Evolutionary conservation across 2,797 vertebrate genomes (phyloP).

Genomic region (Ctenopoma kingsleyae): DNA sequence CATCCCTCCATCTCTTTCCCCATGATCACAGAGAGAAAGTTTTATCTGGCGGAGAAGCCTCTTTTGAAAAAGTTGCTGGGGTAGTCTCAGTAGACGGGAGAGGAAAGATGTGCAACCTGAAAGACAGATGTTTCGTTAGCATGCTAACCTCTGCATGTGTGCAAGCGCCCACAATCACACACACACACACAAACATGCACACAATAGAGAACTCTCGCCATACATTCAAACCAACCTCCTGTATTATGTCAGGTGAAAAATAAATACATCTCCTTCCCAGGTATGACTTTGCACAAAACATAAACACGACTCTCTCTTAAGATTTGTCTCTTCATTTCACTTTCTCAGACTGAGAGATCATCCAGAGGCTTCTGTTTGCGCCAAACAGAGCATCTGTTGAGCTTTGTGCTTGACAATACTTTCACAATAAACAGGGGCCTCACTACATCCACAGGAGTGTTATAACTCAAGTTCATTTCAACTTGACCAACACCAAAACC

Average conservation of each 20-base stretch:
- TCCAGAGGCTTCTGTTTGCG: not conserved
- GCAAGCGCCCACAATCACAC: not conserved
- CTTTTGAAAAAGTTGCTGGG: slow-evolving; percentile 65
- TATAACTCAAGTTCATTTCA: not conserved
- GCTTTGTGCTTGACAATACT: not conserved
- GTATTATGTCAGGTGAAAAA: slow-evolving; percentile 18
- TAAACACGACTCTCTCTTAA: not conserved
- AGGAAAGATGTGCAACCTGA: slow-evolving; percentile 45
- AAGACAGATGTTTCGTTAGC: slow-evolving; percentile 56
- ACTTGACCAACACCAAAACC: no score
- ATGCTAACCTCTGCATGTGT: slow-evolving; percentile 6
- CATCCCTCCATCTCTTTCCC: slow-evolving; percentile 59
- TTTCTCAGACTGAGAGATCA: slow-evolving; percentile 6
- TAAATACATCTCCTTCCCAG: not conserved
- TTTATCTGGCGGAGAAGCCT: slow-evolving; percentile 51
- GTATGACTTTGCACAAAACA: slow-evolving; percentile 24
- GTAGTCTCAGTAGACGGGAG: slow-evolving; percentile 42
- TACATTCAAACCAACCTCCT: slow-evolving; percentile 6
- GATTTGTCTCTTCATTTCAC: not conserved
- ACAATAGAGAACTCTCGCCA: not conserved
- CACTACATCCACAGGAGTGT: not conserved
- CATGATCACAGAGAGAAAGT: slow-evolving; percentile 74
- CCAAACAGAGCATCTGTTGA: not conserved
- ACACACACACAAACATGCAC: slow-evolving; percentile 11
- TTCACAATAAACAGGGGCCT: not conserved